phyloP scores from a whole-genome alignment of 2,113 vertebrate species.

The Toxotes chatareus region DNA sequence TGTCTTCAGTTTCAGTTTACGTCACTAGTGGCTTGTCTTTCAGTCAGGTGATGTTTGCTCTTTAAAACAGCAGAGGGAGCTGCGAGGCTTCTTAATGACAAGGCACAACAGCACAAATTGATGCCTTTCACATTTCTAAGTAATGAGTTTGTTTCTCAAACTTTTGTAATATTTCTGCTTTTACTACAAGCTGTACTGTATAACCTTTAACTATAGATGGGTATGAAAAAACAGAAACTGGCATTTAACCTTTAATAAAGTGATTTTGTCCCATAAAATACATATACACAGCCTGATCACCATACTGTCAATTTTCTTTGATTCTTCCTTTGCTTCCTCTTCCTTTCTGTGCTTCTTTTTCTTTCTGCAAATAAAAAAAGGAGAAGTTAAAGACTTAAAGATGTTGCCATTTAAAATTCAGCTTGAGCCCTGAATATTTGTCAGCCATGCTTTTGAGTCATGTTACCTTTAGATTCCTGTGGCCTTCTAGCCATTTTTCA shows the following conservation, averaged over 20 bases:
- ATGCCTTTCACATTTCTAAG: background rate
- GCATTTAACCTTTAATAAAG: background rate
- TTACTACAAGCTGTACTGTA: background rate
- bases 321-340: background rate
- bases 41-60: background rate
- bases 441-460: background rate
- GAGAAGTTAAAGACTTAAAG: background rate
- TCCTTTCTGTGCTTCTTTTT: background rate
- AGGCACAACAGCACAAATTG: background rate
- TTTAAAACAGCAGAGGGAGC: conserved; percentile 67
- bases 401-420: background rate
- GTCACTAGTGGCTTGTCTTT: background rate
- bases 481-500: too few species aligned
- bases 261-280: background rate
- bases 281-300: background rate
- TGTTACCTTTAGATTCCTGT: background rate
- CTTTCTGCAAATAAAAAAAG: background rate
- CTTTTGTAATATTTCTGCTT: background rate
- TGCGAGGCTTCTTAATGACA: conserved; percentile 1
- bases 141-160: background rate
- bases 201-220: background rate
- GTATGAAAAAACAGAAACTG: background rate
- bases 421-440: background rate
- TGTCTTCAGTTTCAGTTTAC: background rate
- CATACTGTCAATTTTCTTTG: background rate